Evolutionary conservation across 2,888 invertebrate genomes (phyloP).

Genomic region (Embidobia sp.): DNA sequence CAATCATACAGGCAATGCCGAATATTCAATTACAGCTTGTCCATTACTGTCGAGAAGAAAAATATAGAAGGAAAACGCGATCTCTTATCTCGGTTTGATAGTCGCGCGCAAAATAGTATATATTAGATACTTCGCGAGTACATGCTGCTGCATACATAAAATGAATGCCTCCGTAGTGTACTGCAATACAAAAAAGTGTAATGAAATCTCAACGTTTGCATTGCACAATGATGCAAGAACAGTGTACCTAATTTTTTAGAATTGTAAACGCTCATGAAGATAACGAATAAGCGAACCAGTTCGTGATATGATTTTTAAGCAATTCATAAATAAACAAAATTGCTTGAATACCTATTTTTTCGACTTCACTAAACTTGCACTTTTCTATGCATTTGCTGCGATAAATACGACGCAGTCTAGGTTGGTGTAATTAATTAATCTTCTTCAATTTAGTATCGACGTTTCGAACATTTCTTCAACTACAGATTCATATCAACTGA

Average conservation of each 20-base stretch:
- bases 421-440: constrained; percentile 11
- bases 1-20: constrained; percentile 6
- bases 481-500: constrained; percentile 34
- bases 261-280: background rate
- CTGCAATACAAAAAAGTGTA: constrained; percentile 15
- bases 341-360: background rate
- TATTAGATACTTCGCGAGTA: constrained; percentile 24
- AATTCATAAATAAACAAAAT: background rate
- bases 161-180: constrained; percentile 7
- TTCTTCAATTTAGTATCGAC: constrained; percentile 21
- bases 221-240: constrained; percentile 2
- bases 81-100: constrained; percentile 42
- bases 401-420: too few relatives aligned
- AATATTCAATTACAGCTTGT: constrained; percentile 43
- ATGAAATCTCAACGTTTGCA: constrained; percentile 8
- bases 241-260: constrained; percentile 4
- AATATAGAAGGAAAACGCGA: constrained; percentile 22
- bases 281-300: background rate
- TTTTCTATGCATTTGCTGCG: too few relatives aligned
- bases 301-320: background rate
- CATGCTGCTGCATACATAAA: constrained; percentile 27
- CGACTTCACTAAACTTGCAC: too few relatives aligned
- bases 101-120: constrained; percentile 26
- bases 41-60: constrained; percentile 37
- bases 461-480: constrained; percentile 27